These are phyloP conservation scores for Melanaphis sacchari DNA, from an alignment of 1,140 invertebrate genomes.

Conservation along the genomic window DNA sequence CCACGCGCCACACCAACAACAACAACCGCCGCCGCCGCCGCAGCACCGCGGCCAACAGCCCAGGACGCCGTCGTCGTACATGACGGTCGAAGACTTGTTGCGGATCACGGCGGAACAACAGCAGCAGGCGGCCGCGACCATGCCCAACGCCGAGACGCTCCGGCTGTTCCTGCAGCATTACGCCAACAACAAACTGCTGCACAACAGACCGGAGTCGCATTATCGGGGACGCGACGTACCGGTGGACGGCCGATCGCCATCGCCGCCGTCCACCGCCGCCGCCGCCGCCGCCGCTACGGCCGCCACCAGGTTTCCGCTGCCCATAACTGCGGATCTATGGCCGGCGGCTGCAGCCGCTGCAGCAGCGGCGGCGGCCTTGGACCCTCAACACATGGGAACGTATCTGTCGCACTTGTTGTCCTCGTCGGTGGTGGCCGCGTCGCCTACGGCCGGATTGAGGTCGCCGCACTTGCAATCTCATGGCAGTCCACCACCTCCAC, in stretches of 20 bases:
- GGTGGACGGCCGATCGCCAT: background rate
- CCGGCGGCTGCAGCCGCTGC: background rate
- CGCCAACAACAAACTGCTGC: constrained; percentile 33
- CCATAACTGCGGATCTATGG: constrained; percentile 14
- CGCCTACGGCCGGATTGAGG: background rate
- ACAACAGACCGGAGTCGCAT: background rate
- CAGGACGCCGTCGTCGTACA: constrained; percentile 63
- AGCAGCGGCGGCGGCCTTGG: background rate
- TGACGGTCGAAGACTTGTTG: constrained; percentile 68
- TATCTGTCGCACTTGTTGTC: constrained; percentile 32
- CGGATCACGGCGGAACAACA: constrained; percentile 65
- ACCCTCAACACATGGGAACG: constrained; percentile 33
- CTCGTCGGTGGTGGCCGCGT: background rate
- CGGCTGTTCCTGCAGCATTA: constrained; percentile 36
- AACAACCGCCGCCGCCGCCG: background rate
- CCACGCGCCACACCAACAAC: background rate
- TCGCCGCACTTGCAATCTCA: constrained; percentile 60
- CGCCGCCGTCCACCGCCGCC: background rate
- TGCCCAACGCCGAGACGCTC: constrained; percentile 28
- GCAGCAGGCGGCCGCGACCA: constrained; percentile 27
- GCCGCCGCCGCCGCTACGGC: background rate
- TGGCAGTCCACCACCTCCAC: constrained; percentile 60
- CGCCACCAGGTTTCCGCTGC: constrained; percentile 19
- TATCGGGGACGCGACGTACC: background rate
- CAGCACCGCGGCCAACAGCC: background rate